phyloP scores from a whole-genome alignment of 2,888 invertebrate species.

The Andrena dorsata region DNA sequence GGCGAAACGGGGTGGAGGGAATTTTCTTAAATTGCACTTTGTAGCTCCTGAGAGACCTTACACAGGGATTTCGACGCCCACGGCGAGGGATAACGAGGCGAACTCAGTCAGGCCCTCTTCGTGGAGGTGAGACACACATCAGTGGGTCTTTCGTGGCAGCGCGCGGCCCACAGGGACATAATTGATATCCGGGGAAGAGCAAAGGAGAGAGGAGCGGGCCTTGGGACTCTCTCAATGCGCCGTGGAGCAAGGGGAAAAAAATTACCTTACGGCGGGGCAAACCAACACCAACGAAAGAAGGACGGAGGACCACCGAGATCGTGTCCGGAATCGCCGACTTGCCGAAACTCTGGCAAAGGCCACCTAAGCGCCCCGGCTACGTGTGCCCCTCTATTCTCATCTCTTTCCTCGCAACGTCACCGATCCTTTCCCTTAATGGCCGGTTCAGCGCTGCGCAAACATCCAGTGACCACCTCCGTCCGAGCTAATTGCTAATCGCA shows the following conservation, averaged over 20 bases:
- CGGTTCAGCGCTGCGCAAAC: slow-evolving; percentile 75
- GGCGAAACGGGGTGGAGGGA: slow-evolving; percentile 65
- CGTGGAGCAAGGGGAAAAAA: slow-evolving; percentile 65
- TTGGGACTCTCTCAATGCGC: slow-evolving; percentile 36
- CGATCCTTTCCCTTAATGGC: slow-evolving; percentile 68
- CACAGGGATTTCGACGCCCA: slow-evolving; percentile 78
- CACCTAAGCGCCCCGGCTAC: slow-evolving; percentile 65
- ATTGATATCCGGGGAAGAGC: slow-evolving; percentile 77
- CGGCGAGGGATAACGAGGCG: slow-evolving; percentile 80
- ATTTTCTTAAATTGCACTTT: slow-evolving; percentile 79
- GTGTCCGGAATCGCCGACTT: slow-evolving; percentile 68
- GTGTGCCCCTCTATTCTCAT: slow-evolving; percentile 11
- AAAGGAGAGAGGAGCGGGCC: slow-evolving; percentile 57
- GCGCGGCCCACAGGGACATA: slow-evolving; percentile 75
- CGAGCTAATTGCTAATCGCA: slow-evolving; percentile 78
- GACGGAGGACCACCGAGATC: slow-evolving; percentile 77
- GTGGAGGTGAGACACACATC: slow-evolving; percentile 74
- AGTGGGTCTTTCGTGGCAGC: slow-evolving; percentile 72
- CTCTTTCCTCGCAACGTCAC: slow-evolving; percentile 4
- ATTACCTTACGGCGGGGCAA: slow-evolving; percentile 60
- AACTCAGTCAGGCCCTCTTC: slow-evolving; percentile 26
- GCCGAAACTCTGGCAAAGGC: slow-evolving; percentile 68
- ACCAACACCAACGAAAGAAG: slow-evolving; percentile 54
- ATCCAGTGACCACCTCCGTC: slow-evolving; percentile 66
- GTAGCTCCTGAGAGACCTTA: slow-evolving; percentile 78